A percentile compares a stretch with the other conserved stretches of the same genome.
phyloP scores from a whole-genome alignment of 1,140 invertebrate species.

The Lordiphosa mommai region DNA sequence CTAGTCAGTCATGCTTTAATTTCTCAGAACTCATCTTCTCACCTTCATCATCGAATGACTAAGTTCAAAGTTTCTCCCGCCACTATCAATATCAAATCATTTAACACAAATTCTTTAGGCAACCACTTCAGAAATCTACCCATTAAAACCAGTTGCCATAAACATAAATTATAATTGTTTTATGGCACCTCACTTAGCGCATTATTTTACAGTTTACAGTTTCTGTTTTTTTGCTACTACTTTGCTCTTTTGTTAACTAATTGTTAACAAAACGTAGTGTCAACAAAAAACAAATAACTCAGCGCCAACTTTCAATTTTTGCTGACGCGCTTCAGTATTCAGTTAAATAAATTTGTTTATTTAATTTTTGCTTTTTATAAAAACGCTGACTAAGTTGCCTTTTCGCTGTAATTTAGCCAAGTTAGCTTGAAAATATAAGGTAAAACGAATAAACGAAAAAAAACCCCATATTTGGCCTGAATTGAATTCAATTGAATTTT shows the following conservation, averaged over 20 bases:
- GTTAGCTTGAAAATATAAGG: slow-evolving; percentile 47
- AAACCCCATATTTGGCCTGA: slow-evolving; percentile 29
- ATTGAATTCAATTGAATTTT: slow-evolving; percentile 46
- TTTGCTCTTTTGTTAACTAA: slow-evolving; percentile 56
- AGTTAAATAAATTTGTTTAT: slow-evolving; percentile 12
- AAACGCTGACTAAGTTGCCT: slow-evolving; percentile 54
- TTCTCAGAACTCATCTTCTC: slow-evolving; percentile 8
- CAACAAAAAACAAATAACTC: slow-evolving; percentile 29
- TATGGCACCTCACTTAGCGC: slow-evolving; percentile 38
- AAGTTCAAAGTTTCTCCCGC: slow-evolving; percentile 19
- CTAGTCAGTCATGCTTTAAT: neutral
- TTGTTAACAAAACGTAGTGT: slow-evolving; percentile 64
- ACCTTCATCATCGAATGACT: slow-evolving; percentile 14
- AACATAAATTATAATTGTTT: slow-evolving; percentile 43
- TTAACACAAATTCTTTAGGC: slow-evolving; percentile 33
- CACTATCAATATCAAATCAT: slow-evolving; percentile 25
- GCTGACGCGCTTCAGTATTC: slow-evolving; percentile 31
- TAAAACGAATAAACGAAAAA: slow-evolving; percentile 2
- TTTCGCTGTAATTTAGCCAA: slow-evolving; percentile 59
- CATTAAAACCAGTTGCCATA: slow-evolving; percentile 21
- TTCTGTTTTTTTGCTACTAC: slow-evolving; percentile 14
- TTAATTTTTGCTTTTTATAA: slow-evolving; percentile 17
- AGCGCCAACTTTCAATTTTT: slow-evolving; percentile 38
- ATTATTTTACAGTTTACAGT: slow-evolving; percentile 35
- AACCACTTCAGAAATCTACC: neutral